These are phyloP conservation scores for Corythaeola cristata DNA, from an alignment of 2,113 vertebrate genomes.

Conservation along the genomic window DNA sequence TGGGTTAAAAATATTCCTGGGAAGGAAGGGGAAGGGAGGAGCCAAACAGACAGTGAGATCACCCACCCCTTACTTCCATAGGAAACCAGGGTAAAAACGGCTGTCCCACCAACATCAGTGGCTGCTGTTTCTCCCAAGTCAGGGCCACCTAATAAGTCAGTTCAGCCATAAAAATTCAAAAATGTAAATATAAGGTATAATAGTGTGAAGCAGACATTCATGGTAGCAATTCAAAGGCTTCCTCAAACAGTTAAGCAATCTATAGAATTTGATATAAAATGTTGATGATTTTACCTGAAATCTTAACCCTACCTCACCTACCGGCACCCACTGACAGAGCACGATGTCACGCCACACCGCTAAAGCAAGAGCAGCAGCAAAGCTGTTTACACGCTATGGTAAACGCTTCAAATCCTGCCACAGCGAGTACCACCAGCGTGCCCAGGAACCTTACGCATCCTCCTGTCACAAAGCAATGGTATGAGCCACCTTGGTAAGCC, in stretches of 20 bases:
- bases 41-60: conserved; percentile 36
- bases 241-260: neutral
- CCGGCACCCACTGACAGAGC: neutral
- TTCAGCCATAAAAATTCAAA: neutral
- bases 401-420: neutral
- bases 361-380: neutral
- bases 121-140: neutral
- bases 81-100: neutral
- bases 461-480: neutral
- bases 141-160: neutral
- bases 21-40: conserved; percentile 60
- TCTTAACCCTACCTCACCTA: neutral
- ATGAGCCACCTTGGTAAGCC: neutral
- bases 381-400: neutral
- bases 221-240: neutral
- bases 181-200: neutral
- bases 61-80: neutral
- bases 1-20: conserved; percentile 32
- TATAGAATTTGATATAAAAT: neutral
- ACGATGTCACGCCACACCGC: fast-evolving
- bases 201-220: neutral
- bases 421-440: neutral
- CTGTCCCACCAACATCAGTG: neutral
- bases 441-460: neutral
- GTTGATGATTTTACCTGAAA: neutral